phyloP scores from a whole-genome alignment of 92 coral and sea anemone genomes.

The Siderastrea siderea region DNA sequence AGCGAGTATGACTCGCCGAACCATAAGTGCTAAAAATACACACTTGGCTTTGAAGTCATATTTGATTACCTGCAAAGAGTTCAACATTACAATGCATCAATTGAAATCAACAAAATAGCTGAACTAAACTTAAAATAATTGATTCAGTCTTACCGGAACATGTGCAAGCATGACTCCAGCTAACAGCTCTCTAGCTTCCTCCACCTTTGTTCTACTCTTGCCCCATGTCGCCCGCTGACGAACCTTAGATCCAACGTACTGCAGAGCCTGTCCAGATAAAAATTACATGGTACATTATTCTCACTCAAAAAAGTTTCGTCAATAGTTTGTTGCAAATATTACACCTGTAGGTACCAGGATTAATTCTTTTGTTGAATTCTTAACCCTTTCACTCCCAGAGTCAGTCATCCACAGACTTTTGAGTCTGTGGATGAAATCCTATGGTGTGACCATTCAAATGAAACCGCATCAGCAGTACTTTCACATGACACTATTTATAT shows the following conservation, averaged over 20 bases:
- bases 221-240: conserved; percentile 98
- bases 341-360: too few species aligned
- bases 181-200: conserved; percentile 93
- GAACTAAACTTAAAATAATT: neutral
- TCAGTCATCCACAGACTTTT: too few species aligned
- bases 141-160: conserved; percentile 80
- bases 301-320: too few species aligned
- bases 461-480: too few species aligned
- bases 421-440: too few species aligned
- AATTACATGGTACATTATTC: neutral
- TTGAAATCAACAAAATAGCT: neutral
- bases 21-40: conserved; percentile 95
- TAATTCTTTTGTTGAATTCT: too few species aligned
- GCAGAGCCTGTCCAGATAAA: conserved; percentile 72
- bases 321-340: too few species aligned
- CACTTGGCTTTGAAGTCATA: conserved; percentile 95
- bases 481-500: too few species aligned
- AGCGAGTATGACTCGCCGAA: conserved; percentile 91
- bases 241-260: conserved; percentile 92
- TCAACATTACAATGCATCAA: too few species aligned
- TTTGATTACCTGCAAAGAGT: conserved; percentile 79
- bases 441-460: too few species aligned
- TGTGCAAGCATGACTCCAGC: conserved; percentile 96
- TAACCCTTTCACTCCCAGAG: too few species aligned
- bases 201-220: conserved; percentile 90